phyloP scores from a whole-genome alignment of 2,797 vertebrate genomes.

The Falco peregrinus region DNA sequence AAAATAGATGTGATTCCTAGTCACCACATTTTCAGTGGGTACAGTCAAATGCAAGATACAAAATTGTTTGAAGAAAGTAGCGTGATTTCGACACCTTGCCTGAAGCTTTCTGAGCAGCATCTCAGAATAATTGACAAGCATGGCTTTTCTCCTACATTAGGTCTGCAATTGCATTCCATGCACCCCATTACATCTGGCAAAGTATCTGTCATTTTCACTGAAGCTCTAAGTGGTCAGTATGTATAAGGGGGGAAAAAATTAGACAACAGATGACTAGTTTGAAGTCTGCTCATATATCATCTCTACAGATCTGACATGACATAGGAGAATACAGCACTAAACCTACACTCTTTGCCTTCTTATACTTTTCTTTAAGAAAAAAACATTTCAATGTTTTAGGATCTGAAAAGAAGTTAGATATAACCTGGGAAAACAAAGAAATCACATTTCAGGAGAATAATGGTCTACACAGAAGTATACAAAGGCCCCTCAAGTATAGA shows the following conservation, averaged over 20 bases:
- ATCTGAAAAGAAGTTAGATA: background rate
- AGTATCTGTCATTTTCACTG: constrained; percentile 59
- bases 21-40: background rate
- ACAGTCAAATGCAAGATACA: background rate
- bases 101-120: constrained; percentile 41
- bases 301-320: background rate
- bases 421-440: background rate
- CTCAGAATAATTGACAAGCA: constrained; percentile 63
- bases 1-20: background rate
- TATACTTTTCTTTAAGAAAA: background rate
- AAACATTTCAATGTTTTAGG: background rate
- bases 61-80: constrained; percentile 54
- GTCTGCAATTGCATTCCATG: constrained; percentile 68
- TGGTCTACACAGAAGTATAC: background rate
- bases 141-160: constrained; percentile 71
- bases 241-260: background rate
- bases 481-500: background rate
- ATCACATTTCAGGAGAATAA: background rate
- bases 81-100: background rate
- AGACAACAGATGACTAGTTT: background rate
- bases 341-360: background rate
- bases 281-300: background rate
- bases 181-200: constrained; percentile 53
- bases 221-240: constrained; percentile 24
- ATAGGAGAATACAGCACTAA: background rate